Conservation (phyloP, 2,888 invertebrate species). For the Quadroppia sp. region DNA sequence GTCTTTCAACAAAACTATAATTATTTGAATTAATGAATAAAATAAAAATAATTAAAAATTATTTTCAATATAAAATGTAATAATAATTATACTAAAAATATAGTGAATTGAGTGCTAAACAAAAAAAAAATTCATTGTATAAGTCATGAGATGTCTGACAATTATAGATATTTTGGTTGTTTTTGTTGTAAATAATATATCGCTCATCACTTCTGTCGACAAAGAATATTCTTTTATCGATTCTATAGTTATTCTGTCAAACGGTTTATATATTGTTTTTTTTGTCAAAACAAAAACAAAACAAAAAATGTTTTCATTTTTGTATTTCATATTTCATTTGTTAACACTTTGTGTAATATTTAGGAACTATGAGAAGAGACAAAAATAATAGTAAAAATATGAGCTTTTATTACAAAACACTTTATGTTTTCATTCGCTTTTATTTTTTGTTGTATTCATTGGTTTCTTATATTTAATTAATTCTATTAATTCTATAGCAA, state of each 20-base stretch:
- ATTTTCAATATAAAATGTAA: neutral
- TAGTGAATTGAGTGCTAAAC: slow-evolving; percentile 9
- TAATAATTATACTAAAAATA: neutral
- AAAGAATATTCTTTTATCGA: neutral
- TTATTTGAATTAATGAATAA: neutral
- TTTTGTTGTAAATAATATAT: neutral
- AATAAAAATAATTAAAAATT: neutral
- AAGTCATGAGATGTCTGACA: slow-evolving; percentile 7
- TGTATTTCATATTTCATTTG: neutral
- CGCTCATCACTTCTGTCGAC: neutral
- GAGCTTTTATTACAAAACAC: slow-evolving; percentile 10
- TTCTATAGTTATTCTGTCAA: too few species aligned
- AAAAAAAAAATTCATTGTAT: neutral
- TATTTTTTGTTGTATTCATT: neutral
- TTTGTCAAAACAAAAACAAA: neutral
- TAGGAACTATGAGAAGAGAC: slow-evolving; percentile 29
- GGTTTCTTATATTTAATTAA: neutral
- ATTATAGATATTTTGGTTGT: neutral
- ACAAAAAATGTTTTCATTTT: too few species aligned
- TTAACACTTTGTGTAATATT: slow-evolving; percentile 27
- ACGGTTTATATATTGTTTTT: neutral
- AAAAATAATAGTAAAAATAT: slow-evolving; percentile 5
- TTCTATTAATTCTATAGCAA: neutral
- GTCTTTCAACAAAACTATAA: neutral
- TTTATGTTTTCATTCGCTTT: neutral